Evolutionary conservation across 2,797 vertebrate genomes (phyloP), one percentile per base, ranked within the genome.

Genomic region (Columba guinea): DNA sequence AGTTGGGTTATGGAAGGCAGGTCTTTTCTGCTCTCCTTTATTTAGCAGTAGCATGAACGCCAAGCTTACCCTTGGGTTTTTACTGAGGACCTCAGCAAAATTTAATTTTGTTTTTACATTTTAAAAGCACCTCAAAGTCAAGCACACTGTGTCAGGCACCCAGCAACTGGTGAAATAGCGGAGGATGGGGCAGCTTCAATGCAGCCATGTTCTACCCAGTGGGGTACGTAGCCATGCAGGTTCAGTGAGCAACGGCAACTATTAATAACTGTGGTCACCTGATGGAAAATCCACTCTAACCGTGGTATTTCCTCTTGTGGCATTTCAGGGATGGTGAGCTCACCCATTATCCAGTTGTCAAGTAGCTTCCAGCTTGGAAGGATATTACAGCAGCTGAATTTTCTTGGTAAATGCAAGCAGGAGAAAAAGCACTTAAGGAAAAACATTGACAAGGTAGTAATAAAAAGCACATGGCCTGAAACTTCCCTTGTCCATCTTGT

Each of bases 261-360:
- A 19, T 46, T 46, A 46, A 46, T 46, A 44, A 7, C n/a, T 20
- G 30, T 32, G 41, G 30, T 27, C 23, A 13, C 37, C 37, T 53
- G 60, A 27, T 73, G 35, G 52, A 64, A 74, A 56, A 59, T 30
- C 27, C 37, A 17, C 24, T 48, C 24, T 75, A 23, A 48, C 49
- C 24, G 70, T 41, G 30, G 1, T 62, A 58, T 58, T 56, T 56
- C 49, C 48, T 76, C 20, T 76, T 62, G 4, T n/a, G 48, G 35
- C n/a, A 13, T 55, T 89, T 64, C 46, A 39, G 46, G 35, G 56
- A 16, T 12, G 28, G n/a, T 10, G 39, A 91, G 16, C 30, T 87
- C 20, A 22, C 24, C 13, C 0, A 0, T 53, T 62, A 51, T 2
- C 30, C 15, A 7, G 5, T 27, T 30, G 17, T 49, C 55, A 59